Percentiles rank a stretch among this genome's conserved stretches.
phyloP scores from a whole-genome alignment of 2,797 vertebrate species.

The Myoxocephalus aenaeus region DNA sequence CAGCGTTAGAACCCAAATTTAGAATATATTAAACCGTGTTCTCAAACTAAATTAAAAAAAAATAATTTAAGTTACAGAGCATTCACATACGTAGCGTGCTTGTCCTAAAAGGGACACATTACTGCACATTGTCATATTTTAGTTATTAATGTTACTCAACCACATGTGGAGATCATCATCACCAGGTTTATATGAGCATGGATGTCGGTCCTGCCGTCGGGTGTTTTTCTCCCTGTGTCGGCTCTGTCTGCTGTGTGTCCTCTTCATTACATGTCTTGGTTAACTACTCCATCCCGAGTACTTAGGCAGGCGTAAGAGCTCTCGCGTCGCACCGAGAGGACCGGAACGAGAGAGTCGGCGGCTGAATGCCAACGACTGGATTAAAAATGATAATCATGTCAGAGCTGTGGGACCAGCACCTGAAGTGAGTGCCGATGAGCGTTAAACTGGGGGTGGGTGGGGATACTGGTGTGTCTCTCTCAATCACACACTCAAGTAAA shows the following conservation, averaged over 20 bases:
- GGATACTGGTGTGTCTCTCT: not conserved
- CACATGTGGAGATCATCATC: not conserved
- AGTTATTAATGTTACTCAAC: not conserved
- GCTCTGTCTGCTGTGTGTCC: conserved; percentile 16
- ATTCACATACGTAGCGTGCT: no score
- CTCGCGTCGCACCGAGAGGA: conserved; percentile 32
- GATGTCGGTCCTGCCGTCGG: not conserved
- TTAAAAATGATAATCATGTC: conserved; percentile 64
- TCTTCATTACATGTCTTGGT: conserved; percentile 34
- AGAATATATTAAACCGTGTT: no score
- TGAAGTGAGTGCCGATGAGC: conserved; percentile 36
- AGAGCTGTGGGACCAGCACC: conserved; percentile 23
- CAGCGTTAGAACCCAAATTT: no score
- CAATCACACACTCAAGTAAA: conserved; percentile 2
- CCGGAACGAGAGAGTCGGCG: conserved; percentile 29
- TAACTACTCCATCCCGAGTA: conserved; percentile 52
- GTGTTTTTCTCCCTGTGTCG: not conserved
- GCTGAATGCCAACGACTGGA: conserved; percentile 59
- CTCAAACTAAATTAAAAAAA: no score
- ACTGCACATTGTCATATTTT: not conserved
- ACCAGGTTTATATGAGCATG: not conserved
- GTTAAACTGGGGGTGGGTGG: conserved; percentile 18
- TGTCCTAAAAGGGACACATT: no score
- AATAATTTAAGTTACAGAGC: no score
- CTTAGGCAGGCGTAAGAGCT: conserved; percentile 47